Evolutionary conservation across 2,888 invertebrate genomes (phyloP).

Genomic region (Phania funesta): DNA sequence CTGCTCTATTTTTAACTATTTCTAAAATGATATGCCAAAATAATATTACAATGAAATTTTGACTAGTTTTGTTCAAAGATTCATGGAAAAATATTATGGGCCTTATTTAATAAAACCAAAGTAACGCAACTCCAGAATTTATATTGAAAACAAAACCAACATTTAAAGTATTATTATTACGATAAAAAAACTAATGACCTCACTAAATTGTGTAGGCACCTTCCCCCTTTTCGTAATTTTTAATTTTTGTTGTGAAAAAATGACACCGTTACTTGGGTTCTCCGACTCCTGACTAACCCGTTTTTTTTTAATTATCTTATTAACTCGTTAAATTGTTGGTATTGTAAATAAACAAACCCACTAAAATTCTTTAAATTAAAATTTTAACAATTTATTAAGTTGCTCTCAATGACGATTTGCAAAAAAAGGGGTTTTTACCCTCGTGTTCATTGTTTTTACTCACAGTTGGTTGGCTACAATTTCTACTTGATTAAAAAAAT

Average conservation of each 20-base stretch:
- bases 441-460: constrained; percentile 22
- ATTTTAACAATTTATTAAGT: neutral
- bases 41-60: no score
- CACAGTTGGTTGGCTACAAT: neutral
- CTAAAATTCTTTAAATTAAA: neutral
- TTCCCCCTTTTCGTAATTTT: no score
- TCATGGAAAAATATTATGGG: no score
- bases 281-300: neutral
- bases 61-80: no score
- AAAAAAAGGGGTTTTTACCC: constrained; percentile 53
- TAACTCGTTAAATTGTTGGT: neutral
- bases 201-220: neutral
- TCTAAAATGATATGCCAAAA: no score
- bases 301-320: neutral
- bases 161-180: no score
- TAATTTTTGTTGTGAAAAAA: neutral
- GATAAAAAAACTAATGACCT: neutral
- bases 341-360: neutral
- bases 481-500: constrained; percentile 10
- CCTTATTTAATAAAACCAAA: no score
- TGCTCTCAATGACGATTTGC: constrained; percentile 12
- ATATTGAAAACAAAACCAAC: no score
- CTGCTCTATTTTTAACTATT: no score
- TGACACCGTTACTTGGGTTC: neutral
- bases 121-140: no score